Conservation (phyloP, 2,797 vertebrate species). For the Tenualosa thibaudeaui region DNA sequence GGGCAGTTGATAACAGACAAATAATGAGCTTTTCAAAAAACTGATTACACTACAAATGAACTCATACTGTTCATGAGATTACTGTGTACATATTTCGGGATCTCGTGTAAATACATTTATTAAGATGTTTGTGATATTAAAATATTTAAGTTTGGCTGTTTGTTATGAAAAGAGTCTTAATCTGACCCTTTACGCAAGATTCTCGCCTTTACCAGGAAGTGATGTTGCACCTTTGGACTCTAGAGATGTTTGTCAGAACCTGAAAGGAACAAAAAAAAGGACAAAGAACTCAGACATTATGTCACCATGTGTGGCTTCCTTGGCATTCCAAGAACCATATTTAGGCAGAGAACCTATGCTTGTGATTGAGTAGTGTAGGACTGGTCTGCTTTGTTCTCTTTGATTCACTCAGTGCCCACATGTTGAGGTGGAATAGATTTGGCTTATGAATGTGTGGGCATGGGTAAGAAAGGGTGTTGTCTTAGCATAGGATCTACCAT, state of each 20-base stretch:
- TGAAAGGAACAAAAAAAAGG: neutral
- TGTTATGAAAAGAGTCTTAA: neutral
- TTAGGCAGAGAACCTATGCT: neutral
- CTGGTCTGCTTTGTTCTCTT: neutral
- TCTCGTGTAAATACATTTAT: too few species aligned
- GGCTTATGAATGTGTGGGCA: neutral
- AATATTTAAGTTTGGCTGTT: neutral
- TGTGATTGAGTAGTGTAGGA: neutral
- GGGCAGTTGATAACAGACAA: constrained; percentile 13
- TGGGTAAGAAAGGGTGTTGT: neutral
- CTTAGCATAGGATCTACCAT: neutral
- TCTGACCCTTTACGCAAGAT: neutral
- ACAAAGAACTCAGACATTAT: neutral
- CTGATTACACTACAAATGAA: neutral
- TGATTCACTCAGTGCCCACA: neutral
- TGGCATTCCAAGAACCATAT: neutral
- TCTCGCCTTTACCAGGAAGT: neutral
- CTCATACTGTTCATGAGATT: neutral
- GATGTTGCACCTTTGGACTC: neutral
- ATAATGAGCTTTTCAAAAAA: neutral
- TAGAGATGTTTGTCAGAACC: neutral
- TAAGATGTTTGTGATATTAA: too few species aligned
- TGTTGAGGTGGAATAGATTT: neutral
- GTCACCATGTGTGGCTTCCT: neutral
- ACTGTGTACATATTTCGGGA: neutral